A percentile compares a stretch with the other conserved stretches of the same genome.
phyloP scores from a whole-genome alignment of 2,113 vertebrate genomes.

The Bucco capensis region DNA sequence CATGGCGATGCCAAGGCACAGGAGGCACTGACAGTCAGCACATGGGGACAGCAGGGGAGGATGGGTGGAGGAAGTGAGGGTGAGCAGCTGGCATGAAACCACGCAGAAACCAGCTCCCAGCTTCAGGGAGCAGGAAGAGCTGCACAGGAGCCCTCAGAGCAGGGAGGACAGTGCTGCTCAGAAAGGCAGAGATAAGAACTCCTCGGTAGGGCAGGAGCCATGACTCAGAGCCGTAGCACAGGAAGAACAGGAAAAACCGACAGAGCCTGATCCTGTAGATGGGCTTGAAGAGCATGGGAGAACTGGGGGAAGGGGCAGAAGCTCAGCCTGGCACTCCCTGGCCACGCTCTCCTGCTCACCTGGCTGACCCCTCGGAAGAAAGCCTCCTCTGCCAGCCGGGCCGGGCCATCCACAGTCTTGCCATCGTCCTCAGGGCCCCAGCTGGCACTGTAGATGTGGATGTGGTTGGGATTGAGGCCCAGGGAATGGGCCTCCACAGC shows the following conservation, averaged over 20 bases:
- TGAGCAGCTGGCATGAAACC: not conserved
- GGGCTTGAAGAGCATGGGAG: not conserved
- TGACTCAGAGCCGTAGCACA: not conserved
- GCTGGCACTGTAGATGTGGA: constrained; percentile 81
- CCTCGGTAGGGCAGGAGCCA: not conserved
- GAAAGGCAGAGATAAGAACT: not conserved
- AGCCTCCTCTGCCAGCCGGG: constrained; percentile 92
- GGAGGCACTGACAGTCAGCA: not conserved
- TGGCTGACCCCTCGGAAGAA: constrained; percentile 91
- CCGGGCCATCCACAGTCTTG: constrained; percentile 81
- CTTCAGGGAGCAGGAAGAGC: not conserved
- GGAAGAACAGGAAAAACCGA: constrained; percentile 53
- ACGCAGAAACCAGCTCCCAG: not conserved
- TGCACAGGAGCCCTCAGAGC: not conserved
- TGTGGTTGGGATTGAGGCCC: constrained; percentile 87
- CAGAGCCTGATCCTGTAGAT: not conserved
- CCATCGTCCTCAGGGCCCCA: constrained; percentile 80
- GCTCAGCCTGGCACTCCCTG: fast-evolving
- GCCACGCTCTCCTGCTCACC: constrained; percentile 70
- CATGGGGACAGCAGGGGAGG: not conserved
- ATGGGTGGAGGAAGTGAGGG: fast-evolving
- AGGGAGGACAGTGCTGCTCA: not conserved
- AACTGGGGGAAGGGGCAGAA: not conserved
- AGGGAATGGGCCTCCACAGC: constrained; percentile 94
- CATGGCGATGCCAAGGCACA: fast-evolving